Percentiles rank a stretch among this genome's conserved stretches.
Conservation (phyloP, 2,888 invertebrate species). For the Lacanobia wlatinum region DNA sequence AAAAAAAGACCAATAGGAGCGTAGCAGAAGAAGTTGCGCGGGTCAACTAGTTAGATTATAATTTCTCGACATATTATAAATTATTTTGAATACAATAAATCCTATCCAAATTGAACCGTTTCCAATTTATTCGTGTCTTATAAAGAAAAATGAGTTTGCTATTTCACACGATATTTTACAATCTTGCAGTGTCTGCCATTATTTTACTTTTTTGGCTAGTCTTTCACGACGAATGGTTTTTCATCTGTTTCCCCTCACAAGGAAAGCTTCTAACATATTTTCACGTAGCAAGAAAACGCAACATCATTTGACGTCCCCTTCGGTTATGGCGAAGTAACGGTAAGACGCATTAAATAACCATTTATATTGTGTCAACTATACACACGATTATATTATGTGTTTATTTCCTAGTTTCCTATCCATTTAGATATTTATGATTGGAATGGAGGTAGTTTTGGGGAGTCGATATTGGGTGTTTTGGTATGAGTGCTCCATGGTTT, state of each 20-base stretch:
- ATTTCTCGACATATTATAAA: too few relatives aligned
- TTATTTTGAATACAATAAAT: too few relatives aligned
- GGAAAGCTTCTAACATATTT: constrained; percentile 22
- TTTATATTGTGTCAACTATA: constrained; percentile 75
- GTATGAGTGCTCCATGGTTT: background rate
- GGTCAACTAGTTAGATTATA: too few relatives aligned
- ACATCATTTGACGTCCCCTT: constrained; percentile 55
- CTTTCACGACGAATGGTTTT: constrained; percentile 40
- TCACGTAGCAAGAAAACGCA: constrained; percentile 51
- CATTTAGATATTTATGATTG: constrained; percentile 57
- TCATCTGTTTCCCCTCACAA: constrained; percentile 6
- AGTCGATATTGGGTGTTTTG: constrained; percentile 18
- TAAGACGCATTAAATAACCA: constrained; percentile 74
- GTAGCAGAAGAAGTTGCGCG: too few relatives aligned
- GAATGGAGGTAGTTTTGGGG: constrained; percentile 37
- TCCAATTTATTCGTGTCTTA: too few relatives aligned
- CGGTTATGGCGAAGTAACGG: constrained; percentile 51
- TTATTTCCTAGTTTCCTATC: constrained; percentile 48
- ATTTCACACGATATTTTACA: too few relatives aligned
- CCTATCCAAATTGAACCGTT: too few relatives aligned
- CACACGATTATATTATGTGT: constrained; percentile 48
- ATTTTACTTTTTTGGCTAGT: too few relatives aligned
- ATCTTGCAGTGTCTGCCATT: too few relatives aligned
- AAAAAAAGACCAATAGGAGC: too few relatives aligned
- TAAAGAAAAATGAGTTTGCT: too few relatives aligned